Evolutionary conservation across 2,797 vertebrate genomes (phyloP).

Genomic region (Schizothorax lantsangensis): DNA sequence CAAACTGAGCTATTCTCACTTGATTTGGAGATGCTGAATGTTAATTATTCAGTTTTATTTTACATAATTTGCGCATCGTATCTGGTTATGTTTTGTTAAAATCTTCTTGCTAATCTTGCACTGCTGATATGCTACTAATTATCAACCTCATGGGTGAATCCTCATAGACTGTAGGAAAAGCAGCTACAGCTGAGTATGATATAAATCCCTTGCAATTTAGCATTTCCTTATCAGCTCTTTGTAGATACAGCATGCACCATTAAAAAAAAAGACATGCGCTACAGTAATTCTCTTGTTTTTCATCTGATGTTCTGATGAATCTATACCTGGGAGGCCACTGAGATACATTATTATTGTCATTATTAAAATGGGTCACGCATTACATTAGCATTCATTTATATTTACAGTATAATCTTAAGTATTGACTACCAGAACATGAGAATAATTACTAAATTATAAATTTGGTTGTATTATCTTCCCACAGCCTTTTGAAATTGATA

Average conservation of each 20-base stretch:
- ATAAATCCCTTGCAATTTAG: background rate
- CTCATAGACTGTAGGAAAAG: background rate
- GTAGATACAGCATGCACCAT: background rate
- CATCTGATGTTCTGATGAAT: conserved; percentile 12
- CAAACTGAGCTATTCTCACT: background rate
- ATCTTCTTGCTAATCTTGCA: background rate
- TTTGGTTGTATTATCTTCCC: no score
- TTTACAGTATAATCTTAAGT: background rate
- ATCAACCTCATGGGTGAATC: conserved; percentile 1
- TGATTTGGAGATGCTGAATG: background rate
- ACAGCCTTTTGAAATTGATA: background rate
- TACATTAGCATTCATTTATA: background rate
- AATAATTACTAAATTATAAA: background rate
- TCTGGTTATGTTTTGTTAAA: background rate
- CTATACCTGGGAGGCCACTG: conserved; percentile 7
- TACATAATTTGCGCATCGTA: background rate
- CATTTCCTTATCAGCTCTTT: background rate
- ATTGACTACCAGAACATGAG: background rate
- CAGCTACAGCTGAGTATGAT: background rate
- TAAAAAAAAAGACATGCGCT: conserved; percentile 28
- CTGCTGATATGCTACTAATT: background rate
- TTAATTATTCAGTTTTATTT: background rate
- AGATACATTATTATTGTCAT: background rate
- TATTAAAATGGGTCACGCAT: conserved; percentile 1
- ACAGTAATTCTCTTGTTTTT: conserved; percentile 16